Evolutionary conservation across 2,888 invertebrate genomes (phyloP).

Genomic region (Stenoptilia bipunctidactyla): DNA sequence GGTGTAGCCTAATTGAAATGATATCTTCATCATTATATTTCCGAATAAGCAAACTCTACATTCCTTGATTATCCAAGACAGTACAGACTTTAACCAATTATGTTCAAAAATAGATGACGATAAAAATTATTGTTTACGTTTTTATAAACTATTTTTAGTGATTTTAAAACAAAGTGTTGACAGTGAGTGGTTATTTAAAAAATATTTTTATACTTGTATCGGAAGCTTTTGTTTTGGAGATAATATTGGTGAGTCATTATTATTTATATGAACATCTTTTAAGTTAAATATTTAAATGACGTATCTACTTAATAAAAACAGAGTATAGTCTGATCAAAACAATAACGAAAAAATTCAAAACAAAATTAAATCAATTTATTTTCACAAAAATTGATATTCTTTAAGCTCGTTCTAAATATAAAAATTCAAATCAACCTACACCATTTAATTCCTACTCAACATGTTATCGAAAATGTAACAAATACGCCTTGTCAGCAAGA

Average conservation of each 20-base stretch:
- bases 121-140: conserved; percentile 15
- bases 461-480: conserved; percentile 17
- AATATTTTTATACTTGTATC: conserved; percentile 16
- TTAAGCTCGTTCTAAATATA: conserved; percentile 24
- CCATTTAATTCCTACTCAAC: conserved; percentile 33
- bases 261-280: too few relatives aligned
- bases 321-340: too few relatives aligned
- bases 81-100: conserved; percentile 21
- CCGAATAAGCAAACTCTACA: neutral
- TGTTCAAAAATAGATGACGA: conserved; percentile 44
- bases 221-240: conserved; percentile 16
- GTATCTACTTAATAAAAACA: too few relatives aligned
- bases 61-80: neutral
- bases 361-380: too few relatives aligned
- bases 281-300: too few relatives aligned
- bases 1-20: conserved; percentile 38
- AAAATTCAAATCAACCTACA: conserved; percentile 42
- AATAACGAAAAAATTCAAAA: too few relatives aligned
- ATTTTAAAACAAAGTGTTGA: neutral
- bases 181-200: conserved; percentile 18
- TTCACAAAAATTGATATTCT: too few relatives aligned
- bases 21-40: conserved; percentile 19
- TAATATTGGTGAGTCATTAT: conserved; percentile 20
- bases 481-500: conserved; percentile 41
- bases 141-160: neutral